These are phyloP conservation scores for Keiferia lycopersicella DNA, from an alignment of 2,888 invertebrate genomes.

Conservation along the genomic window DNA sequence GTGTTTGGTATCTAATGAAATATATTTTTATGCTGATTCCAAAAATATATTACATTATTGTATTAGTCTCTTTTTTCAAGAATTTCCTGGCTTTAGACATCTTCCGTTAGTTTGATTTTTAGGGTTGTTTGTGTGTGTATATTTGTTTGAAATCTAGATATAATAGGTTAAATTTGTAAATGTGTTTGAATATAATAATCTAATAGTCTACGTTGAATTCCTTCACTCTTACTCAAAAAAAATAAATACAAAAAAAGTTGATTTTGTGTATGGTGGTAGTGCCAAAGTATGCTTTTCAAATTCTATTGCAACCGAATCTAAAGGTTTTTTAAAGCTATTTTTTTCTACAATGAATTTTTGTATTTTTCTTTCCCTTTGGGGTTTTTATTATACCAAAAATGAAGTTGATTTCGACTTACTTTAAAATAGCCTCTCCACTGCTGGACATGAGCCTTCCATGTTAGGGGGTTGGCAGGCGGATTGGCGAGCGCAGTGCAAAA, in stretches of 20 bases:
- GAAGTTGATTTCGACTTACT: constrained; percentile 53
- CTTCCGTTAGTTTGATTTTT: constrained; percentile 45
- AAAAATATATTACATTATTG: too few relatives aligned
- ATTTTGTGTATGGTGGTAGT: constrained; percentile 60
- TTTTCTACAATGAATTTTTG: constrained; percentile 34
- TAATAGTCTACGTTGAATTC: constrained; percentile 38
- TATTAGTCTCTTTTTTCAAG: too few relatives aligned
- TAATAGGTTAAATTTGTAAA: constrained; percentile 77
- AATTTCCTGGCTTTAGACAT: constrained; percentile 45
- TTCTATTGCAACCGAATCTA: constrained; percentile 21
- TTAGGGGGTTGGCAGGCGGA: too few relatives aligned
- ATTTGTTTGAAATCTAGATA: constrained; percentile 68
- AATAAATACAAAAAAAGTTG: constrained; percentile 37
- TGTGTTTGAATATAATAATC: constrained; percentile 51
- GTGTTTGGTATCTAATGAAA: too few relatives aligned
- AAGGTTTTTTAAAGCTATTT: constrained; percentile 24
- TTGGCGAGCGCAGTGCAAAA: too few relatives aligned
- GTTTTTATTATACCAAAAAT: constrained; percentile 69
- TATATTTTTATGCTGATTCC: too few relatives aligned
- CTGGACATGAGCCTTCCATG: too few relatives aligned
- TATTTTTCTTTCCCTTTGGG: constrained; percentile 27
- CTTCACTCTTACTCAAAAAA: constrained; percentile 35
- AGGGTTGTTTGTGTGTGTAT: constrained; percentile 71
- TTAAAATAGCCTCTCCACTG: too few relatives aligned
- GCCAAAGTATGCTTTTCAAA: constrained; percentile 61